phyloP scores from a whole-genome alignment of 2,113 vertebrate genomes.

The Prietella phreatophila region DNA sequence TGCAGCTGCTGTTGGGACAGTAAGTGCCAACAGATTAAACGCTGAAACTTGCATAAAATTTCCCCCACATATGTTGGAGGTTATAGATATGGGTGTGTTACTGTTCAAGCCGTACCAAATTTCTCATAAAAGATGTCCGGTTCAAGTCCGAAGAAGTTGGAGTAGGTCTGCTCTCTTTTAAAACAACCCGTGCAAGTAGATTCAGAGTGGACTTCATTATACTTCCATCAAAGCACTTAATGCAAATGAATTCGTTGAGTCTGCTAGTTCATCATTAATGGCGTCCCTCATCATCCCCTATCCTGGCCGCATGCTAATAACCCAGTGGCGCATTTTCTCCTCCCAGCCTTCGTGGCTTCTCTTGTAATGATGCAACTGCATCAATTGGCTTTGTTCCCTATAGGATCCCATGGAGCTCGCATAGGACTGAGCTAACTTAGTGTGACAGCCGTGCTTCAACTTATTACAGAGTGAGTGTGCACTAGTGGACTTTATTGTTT shows the following conservation, averaged over 20 bases:
- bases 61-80: constrained; percentile 19
- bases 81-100: constrained; percentile 15
- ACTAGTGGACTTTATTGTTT: background rate
- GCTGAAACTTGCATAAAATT: background rate
- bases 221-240: constrained; percentile 62
- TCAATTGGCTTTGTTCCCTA: constrained; percentile 64
- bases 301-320: constrained; percentile 67
- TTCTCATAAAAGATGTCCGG: constrained; percentile 1
- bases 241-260: constrained; percentile 67
- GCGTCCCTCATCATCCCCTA: constrained; percentile 65
- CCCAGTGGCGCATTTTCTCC: constrained; percentile 50
- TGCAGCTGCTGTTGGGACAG: constrained; percentile 27
- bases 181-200: constrained; percentile 49
- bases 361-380: constrained; percentile 64
- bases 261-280: constrained; percentile 71
- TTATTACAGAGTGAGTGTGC: background rate
- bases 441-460: background rate
- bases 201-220: constrained; percentile 66
- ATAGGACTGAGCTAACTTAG: background rate
- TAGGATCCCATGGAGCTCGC: constrained; percentile 42
- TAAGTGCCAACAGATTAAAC: constrained; percentile 5
- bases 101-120: background rate
- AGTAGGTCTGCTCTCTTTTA: constrained; percentile 22
- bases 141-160: background rate
- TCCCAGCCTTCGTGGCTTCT: constrained; percentile 51